A percentile compares a stretch with the other conserved stretches of the same genome.
These are phyloP conservation scores for Trichomalopsis sarcophagae DNA, from an alignment of 1,140 invertebrate genomes.

Conservation along the genomic window DNA sequence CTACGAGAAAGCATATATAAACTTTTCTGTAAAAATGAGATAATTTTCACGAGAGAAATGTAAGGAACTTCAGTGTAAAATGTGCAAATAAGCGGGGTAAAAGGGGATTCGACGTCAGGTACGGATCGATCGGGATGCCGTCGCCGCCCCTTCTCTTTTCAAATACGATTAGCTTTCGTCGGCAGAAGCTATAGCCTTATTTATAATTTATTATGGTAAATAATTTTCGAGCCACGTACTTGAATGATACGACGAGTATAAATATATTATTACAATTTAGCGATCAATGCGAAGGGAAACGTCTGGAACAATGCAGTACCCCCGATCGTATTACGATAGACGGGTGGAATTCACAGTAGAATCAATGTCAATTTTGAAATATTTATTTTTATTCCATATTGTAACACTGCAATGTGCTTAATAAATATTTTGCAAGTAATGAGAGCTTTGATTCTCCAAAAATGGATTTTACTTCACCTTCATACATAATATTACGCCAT, in stretches of 20 bases:
- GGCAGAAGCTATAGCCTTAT: slow-evolving; percentile 38
- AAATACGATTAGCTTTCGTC: slow-evolving; percentile 7
- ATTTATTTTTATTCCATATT: slow-evolving; percentile 50
- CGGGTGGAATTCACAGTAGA: slow-evolving; percentile 8
- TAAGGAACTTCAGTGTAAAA: slow-evolving; percentile 6
- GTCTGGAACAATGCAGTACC: background rate
- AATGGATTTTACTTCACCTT: slow-evolving; percentile 16
- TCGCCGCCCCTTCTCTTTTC: background rate
- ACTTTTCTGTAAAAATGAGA: slow-evolving; percentile 6
- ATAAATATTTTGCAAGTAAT: slow-evolving; percentile 50
- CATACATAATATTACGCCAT: background rate
- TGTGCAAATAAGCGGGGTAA: background rate
- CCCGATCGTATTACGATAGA: background rate
- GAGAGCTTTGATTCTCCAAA: slow-evolving; percentile 8
- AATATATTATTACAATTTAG: slow-evolving; percentile 21
- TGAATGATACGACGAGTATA: slow-evolving; percentile 14
- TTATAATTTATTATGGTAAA: slow-evolving; percentile 41
- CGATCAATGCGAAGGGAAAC: slow-evolving; percentile 20
- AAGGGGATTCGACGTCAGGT: slow-evolving; percentile 19
- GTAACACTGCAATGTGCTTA: slow-evolving; percentile 45
- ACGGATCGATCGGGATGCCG: background rate
- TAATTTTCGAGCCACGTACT: slow-evolving; percentile 41
- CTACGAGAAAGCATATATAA: background rate
- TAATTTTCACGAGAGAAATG: background rate
- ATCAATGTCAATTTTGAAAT: slow-evolving; percentile 29